These are phyloP conservation scores for Hymenochirus boettgeri DNA, from an alignment of 2,113 vertebrate species.

Conservation along the genomic window DNA sequence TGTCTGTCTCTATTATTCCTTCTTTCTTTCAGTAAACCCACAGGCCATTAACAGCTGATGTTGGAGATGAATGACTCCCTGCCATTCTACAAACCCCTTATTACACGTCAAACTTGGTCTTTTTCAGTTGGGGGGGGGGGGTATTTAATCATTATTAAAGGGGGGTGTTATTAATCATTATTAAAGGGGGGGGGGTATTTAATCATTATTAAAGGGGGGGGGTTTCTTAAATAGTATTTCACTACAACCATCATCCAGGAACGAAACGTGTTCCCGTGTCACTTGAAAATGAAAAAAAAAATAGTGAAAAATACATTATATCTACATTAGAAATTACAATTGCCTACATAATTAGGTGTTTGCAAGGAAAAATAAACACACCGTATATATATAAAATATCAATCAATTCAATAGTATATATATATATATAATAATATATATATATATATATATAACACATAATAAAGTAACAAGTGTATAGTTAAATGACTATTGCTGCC, in stretches of 20 bases:
- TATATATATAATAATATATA: not conserved
- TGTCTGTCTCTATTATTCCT: conserved; percentile 14
- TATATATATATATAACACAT: not conserved
- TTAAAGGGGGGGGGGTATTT: not conserved
- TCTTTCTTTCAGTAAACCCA: conserved; percentile 48
- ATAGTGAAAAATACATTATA: not conserved
- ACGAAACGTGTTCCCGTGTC: not conserved
- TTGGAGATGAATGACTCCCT: conserved; percentile 72
- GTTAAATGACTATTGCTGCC: too few relatives aligned
- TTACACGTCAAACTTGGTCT: conserved; percentile 48
- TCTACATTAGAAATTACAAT: too few relatives aligned
- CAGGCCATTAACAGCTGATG: conserved; percentile 65
- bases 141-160: conserved; percentile 42
- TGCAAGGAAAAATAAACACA: too few relatives aligned
- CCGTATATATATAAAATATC: conserved; percentile 2
- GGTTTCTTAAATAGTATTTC: conserved; percentile 8
- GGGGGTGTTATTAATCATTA: too few relatives aligned
- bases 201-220: too few relatives aligned
- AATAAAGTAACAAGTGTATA: not conserved
- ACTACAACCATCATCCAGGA: not conserved
- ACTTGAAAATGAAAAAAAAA: too few relatives aligned
- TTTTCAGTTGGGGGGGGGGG: conserved; percentile 29
- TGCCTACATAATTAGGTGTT: too few relatives aligned
- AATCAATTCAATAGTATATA: not conserved
- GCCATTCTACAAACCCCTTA: conserved; percentile 71